Base-by-base conservation (phyloP, 2,888 invertebrate species). In the Xestia ashworthii region DNA sequence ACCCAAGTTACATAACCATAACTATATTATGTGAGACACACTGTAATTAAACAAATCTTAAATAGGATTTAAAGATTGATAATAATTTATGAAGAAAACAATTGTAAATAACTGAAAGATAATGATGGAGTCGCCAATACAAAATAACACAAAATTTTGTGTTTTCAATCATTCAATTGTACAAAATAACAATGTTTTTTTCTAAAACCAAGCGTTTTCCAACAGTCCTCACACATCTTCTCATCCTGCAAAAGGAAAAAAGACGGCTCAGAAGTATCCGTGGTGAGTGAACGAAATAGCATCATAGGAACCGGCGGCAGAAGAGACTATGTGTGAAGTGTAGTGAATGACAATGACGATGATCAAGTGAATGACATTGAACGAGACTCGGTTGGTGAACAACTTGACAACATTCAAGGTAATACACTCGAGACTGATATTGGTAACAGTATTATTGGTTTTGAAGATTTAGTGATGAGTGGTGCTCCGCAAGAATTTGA, bases 211-310 rank as follows among this genome's bases (percentile, higher is more conserved):
- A 25, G 8, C 14, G 6, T 76, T 64, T 65, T 46, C 11, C 62
- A 60, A 76, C 94, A 96, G 96, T 90, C 93, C 55, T 95, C 96
- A 80, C 94, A 92, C 88, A 82, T 96, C 82, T 96, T 95, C 92
- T 89, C 88, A 70, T 81, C 83, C 32, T 96, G 96, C 88, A 93
- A 92, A 90, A 93, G 95, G 87, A 95, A 94, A 94, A 95, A 90
- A 58, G 92, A 95, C 83, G 95, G 94, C 46, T 96, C 96, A 2
- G 96, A 96, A 91, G 93, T 95, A 60, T 95, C 94, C 5, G 96
- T 96, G 44, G 96, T 96, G 83, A 96, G 96, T 94, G 95, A 96
- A 91, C 92, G 95, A 81, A 95, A 95, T 86, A 95, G 94, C 90
- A 93, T 95, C 78, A 95, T 95, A 74, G 93, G 95, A 16, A 85